These are phyloP conservation scores for Coelopa pilipes DNA, from an alignment of 2,888 invertebrate genomes.

Conservation along the genomic window DNA sequence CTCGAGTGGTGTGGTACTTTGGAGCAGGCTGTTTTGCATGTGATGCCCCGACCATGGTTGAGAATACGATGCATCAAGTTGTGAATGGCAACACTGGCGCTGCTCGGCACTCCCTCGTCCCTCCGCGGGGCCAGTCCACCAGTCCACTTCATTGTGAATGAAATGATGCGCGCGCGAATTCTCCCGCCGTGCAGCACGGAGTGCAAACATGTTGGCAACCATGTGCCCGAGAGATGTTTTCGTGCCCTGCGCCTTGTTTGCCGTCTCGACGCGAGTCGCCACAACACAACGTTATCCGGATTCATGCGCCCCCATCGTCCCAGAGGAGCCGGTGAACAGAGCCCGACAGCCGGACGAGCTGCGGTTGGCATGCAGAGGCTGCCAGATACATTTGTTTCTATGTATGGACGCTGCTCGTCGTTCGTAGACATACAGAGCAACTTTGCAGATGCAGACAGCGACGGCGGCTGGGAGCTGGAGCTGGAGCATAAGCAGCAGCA, in stretches of 20 bases:
- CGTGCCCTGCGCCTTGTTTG: not conserved
- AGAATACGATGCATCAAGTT: too few species aligned
- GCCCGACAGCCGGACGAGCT: not conserved
- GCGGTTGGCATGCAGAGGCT: not conserved
- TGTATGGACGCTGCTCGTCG: not conserved
- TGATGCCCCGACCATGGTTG: too few species aligned
- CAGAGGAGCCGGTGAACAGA: not conserved
- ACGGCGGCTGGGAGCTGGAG: not conserved
- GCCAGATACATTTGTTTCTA: constrained; percentile 1
- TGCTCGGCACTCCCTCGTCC: too few species aligned
- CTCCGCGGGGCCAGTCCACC: too few species aligned
- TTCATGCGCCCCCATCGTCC: too few species aligned
- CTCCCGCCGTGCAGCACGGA: not conserved
- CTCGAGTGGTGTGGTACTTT: too few species aligned
- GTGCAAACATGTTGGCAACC: constrained; percentile 22
- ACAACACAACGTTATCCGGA: too few species aligned
- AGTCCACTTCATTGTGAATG: constrained; percentile 10
- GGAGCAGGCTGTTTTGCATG: too few species aligned
- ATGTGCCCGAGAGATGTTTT: not conserved
- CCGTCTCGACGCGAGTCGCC: too few species aligned
- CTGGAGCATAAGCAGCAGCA: not conserved
- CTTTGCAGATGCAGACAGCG: too few species aligned
- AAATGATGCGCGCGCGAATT: constrained; percentile 26
- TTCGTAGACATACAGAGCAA: constrained; percentile 2
- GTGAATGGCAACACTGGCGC: too few species aligned